phyloP scores from a whole-genome alignment of 2,113 vertebrate species.

The Bettongia penicillata region DNA sequence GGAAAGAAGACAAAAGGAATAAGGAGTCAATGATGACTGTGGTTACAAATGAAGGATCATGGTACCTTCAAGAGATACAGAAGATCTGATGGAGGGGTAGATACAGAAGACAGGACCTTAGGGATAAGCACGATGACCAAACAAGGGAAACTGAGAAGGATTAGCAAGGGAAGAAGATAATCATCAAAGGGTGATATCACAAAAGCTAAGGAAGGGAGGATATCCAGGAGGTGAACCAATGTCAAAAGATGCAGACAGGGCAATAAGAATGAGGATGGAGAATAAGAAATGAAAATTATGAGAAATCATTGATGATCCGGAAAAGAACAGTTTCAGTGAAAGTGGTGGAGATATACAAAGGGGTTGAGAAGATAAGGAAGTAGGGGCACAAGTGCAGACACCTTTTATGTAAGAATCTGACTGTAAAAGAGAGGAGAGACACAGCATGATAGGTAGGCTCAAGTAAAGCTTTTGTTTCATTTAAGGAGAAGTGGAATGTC shows the following conservation, averaged over 20 bases:
- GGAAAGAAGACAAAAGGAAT: neutral
- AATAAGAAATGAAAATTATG: neutral
- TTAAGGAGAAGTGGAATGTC: neutral
- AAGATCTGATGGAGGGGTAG: neutral
- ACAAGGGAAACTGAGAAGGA: no score
- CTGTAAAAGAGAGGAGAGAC: neutral
- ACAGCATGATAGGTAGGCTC: neutral
- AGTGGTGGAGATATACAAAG: neutral
- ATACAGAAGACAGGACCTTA: neutral
- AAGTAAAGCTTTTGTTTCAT: neutral
- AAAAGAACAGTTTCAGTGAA: neutral
- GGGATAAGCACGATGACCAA: no score
- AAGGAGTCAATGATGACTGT: neutral
- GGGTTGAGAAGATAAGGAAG: neutral
- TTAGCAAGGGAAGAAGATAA: no score
- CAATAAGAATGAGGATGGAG: neutral
- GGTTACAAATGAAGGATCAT: neutral
- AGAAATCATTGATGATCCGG: neutral
- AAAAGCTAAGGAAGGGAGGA: neutral
- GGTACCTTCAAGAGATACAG: neutral
- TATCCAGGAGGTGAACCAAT: neutral
- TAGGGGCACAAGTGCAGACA: neutral
- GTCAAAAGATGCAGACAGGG: neutral
- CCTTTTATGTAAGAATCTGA: neutral
- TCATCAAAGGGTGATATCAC: no score